These are phyloP conservation scores for Scaptomyza tumidula DNA, from an alignment of 2,888 invertebrate genomes.

Conservation along the genomic window DNA sequence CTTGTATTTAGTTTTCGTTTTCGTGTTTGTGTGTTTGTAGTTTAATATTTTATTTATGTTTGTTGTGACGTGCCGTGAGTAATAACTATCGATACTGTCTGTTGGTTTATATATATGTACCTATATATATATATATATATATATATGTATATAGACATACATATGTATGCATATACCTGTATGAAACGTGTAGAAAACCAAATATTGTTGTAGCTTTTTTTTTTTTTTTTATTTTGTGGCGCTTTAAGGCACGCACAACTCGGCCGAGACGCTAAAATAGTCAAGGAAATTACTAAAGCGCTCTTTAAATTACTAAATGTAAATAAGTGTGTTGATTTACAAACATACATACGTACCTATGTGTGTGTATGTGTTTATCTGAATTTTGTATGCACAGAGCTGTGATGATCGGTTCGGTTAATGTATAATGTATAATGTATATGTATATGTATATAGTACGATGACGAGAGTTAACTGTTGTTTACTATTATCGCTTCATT, in stretches of 20 bases:
- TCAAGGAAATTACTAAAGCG: slow-evolving; percentile 55
- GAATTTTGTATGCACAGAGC: slow-evolving; percentile 59
- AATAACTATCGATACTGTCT: slow-evolving; percentile 73
- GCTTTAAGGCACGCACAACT: slow-evolving; percentile 65
- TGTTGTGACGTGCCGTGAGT: slow-evolving; percentile 80
- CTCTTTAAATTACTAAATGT: slow-evolving; percentile 19
- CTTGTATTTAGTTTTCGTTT: slow-evolving; percentile 65
- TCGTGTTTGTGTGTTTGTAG: slow-evolving; percentile 29
- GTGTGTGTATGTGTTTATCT: background rate
- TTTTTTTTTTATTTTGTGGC: slow-evolving; percentile 34
- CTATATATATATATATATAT: slow-evolving; percentile 14
- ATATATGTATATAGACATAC: background rate
- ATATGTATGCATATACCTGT: slow-evolving; percentile 27
- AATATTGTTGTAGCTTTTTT: slow-evolving; percentile 12
- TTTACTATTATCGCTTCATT: slow-evolving; percentile 10
- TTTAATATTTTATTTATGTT: slow-evolving; percentile 74
- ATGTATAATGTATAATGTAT: slow-evolving; percentile 1
- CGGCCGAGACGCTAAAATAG: slow-evolving; percentile 61
- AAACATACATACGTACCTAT: background rate
- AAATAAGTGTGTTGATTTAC: background rate
- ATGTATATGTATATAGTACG: background rate
- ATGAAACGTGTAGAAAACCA: slow-evolving; percentile 62
- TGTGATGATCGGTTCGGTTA: slow-evolving; percentile 51
- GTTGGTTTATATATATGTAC: slow-evolving; percentile 11
- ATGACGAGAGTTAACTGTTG: background rate